Conservation (phyloP, 1,140 invertebrate genomes). For the Theocolax elegans region DNA sequence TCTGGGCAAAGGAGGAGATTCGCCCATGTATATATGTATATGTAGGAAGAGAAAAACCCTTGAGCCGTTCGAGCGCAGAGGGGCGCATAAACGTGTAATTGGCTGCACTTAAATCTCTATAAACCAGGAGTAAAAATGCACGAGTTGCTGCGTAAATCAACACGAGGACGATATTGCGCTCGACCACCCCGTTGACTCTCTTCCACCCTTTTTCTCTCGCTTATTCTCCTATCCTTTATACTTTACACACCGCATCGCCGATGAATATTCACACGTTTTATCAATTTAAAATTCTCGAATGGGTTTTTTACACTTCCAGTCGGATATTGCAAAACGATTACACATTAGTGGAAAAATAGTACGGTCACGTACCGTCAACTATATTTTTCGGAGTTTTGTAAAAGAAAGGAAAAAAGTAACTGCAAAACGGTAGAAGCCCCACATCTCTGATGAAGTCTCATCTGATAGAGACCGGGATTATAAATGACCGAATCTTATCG, state of each 20-base stretch:
- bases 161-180: slow-evolving; percentile 59
- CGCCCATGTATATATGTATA: too few relatives aligned
- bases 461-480: slow-evolving; percentile 39
- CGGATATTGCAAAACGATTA: too few relatives aligned
- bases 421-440: slow-evolving; percentile 32
- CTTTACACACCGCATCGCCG: too few relatives aligned
- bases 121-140: slow-evolving; percentile 64
- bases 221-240: neutral
- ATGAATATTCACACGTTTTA: too few relatives aligned
- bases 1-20: neutral
- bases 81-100: slow-evolving; percentile 65
- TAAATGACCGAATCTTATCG: slow-evolving; percentile 45
- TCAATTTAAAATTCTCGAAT: too few relatives aligned
- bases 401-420: slow-evolving; percentile 32
- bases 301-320: too few relatives aligned
- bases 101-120: slow-evolving; percentile 65
- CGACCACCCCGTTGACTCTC: slow-evolving; percentile 41
- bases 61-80: slow-evolving; percentile 31
- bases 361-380: too few relatives aligned
- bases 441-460: slow-evolving; percentile 34
- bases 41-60: slow-evolving; percentile 38
- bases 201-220: slow-evolving; percentile 34
- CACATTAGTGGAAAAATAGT: too few relatives aligned
- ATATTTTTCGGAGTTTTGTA: slow-evolving; percentile 1
- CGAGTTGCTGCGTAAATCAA: slow-evolving; percentile 62